Conservation (phyloP, 2,888 invertebrate species). For the Synergus laeviventris region DNA sequence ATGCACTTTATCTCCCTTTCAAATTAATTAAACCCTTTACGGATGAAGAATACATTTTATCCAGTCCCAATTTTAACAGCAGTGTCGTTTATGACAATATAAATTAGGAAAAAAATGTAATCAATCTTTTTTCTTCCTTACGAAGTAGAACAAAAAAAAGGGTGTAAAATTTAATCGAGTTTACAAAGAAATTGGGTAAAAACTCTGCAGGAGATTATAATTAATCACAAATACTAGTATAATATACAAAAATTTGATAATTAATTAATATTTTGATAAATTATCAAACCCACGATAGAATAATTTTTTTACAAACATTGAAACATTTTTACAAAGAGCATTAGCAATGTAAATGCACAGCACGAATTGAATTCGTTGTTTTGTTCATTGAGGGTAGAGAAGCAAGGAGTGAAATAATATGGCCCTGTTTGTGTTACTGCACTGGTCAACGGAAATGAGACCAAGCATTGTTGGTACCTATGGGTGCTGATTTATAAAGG, state of each 20-base stretch:
- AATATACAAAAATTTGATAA: too few relatives aligned
- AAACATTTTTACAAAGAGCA: neutral
- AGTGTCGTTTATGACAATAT: neutral
- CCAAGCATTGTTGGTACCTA: conserved; percentile 62
- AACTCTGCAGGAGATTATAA: too few relatives aligned
- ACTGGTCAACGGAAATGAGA: conserved; percentile 41
- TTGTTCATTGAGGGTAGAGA: conserved; percentile 30
- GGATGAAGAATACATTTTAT: neutral
- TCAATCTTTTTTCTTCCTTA: neutral
- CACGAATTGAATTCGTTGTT: conserved; percentile 8
- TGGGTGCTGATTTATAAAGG: conserved; percentile 73
- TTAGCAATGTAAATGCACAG: neutral
- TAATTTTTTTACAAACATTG: neutral
- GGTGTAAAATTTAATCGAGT: too few relatives aligned
- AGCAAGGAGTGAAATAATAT: conserved; percentile 46
- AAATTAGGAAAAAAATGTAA: neutral
- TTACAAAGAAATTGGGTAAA: too few relatives aligned
- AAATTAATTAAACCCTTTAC: conserved; percentile 5
- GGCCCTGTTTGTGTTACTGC: conserved; percentile 17
- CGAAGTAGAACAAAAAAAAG: neutral
- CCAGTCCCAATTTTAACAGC: neutral
- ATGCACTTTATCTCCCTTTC: conserved; percentile 24
- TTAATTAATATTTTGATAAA: neutral
- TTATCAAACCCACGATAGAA: neutral
- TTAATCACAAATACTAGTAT: too few relatives aligned